Conservation (phyloP, 2,113 vertebrate genomes). For the Anoplopoma fimbria region DNA sequence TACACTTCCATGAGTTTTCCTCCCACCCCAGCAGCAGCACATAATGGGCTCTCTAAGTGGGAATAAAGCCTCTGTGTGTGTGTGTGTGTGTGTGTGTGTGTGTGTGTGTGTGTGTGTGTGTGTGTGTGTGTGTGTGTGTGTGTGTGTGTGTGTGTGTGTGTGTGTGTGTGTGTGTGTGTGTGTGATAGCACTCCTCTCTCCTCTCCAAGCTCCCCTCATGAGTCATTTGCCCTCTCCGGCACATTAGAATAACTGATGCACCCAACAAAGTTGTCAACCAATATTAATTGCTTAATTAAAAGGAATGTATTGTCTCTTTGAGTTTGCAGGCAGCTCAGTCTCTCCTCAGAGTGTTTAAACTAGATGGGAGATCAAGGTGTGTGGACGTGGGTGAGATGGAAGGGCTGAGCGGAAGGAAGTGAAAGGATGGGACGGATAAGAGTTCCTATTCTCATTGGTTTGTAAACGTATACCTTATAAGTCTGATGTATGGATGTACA, state of each 20-base stretch:
- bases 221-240: constrained; percentile 59
- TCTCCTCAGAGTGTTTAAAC: constrained; percentile 45
- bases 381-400: constrained; percentile 24
- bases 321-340: constrained; percentile 58
- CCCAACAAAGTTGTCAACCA: constrained; percentile 70
- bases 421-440: not conserved
- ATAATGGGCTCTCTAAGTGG: constrained; percentile 49
- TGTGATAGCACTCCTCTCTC: constrained; percentile 20
- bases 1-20: constrained; percentile 27
- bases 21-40: constrained; percentile 30
- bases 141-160: too few species aligned
- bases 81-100: too few species aligned
- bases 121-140: too few species aligned
- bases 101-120: too few species aligned
- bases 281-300: constrained; percentile 79
- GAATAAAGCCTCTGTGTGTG: constrained; percentile 16
- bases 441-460: not conserved
- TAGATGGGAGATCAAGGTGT: constrained; percentile 37
- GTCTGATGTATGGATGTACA: not conserved
- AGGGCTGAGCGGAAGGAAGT: not conserved
- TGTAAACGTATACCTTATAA: not conserved
- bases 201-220: constrained; percentile 42
- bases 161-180: too few species aligned
- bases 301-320: constrained; percentile 64
- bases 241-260: constrained; percentile 74